Evolutionary conservation across 2,888 invertebrate species (phyloP), one percentile per base, ranked within the genome.

Genomic region (Tetranychus piercei): DNA sequence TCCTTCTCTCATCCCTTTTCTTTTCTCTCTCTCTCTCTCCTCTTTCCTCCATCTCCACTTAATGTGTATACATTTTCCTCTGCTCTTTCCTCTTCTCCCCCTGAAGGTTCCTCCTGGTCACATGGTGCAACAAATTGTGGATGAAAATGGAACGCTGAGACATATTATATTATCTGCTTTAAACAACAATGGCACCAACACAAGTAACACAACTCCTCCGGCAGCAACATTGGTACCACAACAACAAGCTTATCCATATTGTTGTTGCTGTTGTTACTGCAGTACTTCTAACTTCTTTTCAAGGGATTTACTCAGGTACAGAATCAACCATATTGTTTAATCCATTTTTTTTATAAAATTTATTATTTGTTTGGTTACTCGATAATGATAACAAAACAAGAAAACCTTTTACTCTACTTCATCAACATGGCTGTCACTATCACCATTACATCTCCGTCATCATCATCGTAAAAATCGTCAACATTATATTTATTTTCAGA

Each of bases 51-150:
- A 34, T 34, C 34, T 34, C 34, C 34, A 34, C 34, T 34, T 34
- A 34, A 34, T 34, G 34, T 34, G 34, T 34, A 34, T 34, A 34
- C 34, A 34, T 34, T 73, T 22, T 73, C 45, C 18, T 22, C 34
- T 34, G 34, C 34, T 34, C 34, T 34, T 34, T 34, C 34, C 34
- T 34, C 34, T 34, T 73, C 9, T 73, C 45, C 18, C 15, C 22
- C 15, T 9, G 11, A 23, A 45, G n/a, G 91, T 94, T 80, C 92
- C 93, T 77, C 90, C 90, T 75, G 93, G 91, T 78, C 90, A 93
- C 85, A 88, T 91, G 82, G 91, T 94, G 82, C 90, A 90, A 83
- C 94, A 91, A 82, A 92, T 94, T 81, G 88, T 94, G 80, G 94
- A 94, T 84, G 94, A 94, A 84, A 88, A 87, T 83, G 90, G 90